These are phyloP conservation scores for Meteorus sp. DNA, from an alignment of 1,140 invertebrate genomes.

Conservation along the genomic window DNA sequence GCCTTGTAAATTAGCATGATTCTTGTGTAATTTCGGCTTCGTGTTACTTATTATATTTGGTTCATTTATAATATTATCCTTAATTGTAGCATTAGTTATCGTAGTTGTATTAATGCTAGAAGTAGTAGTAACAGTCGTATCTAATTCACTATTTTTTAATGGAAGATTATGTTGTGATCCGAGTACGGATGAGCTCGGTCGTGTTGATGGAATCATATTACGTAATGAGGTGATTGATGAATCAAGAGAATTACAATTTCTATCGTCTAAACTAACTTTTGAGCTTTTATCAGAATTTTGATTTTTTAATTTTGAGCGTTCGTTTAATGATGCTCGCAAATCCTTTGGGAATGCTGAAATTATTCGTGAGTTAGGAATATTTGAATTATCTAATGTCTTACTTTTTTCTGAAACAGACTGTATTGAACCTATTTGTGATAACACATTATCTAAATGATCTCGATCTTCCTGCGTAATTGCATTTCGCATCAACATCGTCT, in stretches of 20 bases:
- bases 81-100: background rate
- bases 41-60: conserved; percentile 12
- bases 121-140: background rate
- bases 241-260: conserved; percentile 40
- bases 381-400: conserved; percentile 43
- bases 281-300: conserved; percentile 36
- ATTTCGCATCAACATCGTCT: background rate
- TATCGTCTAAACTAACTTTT: conserved; percentile 41
- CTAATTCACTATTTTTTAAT: conserved; percentile 28
- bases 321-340: conserved; percentile 38
- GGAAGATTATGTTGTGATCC: conserved; percentile 41
- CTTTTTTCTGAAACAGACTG: conserved; percentile 46
- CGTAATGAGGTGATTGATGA: conserved; percentile 38
- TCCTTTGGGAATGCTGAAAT: conserved; percentile 15
- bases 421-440: conserved; percentile 36
- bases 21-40: conserved; percentile 43
- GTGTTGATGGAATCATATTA: conserved; percentile 34
- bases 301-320: conserved; percentile 40
- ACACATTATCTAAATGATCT: conserved; percentile 16
- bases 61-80: conserved; percentile 15
- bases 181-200: conserved; percentile 48
- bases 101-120: background rate
- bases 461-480: conserved; percentile 17
- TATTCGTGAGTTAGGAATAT: conserved; percentile 10
- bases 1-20: conserved; percentile 43